Percentiles rank a stretch among this genome's conserved stretches.
Evolutionary conservation across 2,888 invertebrate species (phyloP).

Genomic region (Patella caerulea): DNA sequence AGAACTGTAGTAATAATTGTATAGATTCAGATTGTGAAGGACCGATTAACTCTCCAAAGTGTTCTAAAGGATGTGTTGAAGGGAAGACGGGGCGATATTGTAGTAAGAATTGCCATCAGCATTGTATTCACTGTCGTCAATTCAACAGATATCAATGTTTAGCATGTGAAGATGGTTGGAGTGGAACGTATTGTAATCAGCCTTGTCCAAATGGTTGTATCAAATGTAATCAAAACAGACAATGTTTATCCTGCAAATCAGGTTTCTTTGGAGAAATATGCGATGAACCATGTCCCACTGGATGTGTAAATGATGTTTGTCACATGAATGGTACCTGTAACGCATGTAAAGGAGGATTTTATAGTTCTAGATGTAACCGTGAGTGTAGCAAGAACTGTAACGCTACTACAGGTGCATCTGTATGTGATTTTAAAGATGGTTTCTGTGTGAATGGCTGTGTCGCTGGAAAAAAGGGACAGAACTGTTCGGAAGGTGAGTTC

Average conservation of each 20-base stretch:
- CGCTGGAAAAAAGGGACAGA: neutral
- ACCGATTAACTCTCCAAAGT: no score
- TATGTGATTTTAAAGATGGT: neutral
- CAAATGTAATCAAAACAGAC: slow-evolving; percentile 21
- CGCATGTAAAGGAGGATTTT: neutral
- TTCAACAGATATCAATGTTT: no score
- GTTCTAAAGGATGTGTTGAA: no score
- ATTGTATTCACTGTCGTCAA: slow-evolving; percentile 13
- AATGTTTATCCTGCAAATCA: slow-evolving; percentile 38
- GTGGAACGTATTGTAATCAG: no score
- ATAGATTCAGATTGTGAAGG: slow-evolving; percentile 27
- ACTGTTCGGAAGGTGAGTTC: neutral
- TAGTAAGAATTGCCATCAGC: slow-evolving; percentile 31
- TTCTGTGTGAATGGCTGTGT: neutral
- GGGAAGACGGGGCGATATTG: neutral
- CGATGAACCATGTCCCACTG: slow-evolving; percentile 29
- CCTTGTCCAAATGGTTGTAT: slow-evolving; percentile 24
- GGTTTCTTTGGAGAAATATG: slow-evolving; percentile 40
- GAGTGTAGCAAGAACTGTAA: neutral
- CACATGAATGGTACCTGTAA: slow-evolving; percentile 30
- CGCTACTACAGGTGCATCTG: neutral
- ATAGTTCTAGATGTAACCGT: neutral
- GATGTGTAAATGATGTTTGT: slow-evolving; percentile 3
- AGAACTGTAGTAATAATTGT: slow-evolving; percentile 30
- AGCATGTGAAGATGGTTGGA: no score